These are phyloP conservation scores for Lepisosteus oculatus DNA, from an alignment of 2,113 vertebrate species.

Conservation along the genomic window DNA sequence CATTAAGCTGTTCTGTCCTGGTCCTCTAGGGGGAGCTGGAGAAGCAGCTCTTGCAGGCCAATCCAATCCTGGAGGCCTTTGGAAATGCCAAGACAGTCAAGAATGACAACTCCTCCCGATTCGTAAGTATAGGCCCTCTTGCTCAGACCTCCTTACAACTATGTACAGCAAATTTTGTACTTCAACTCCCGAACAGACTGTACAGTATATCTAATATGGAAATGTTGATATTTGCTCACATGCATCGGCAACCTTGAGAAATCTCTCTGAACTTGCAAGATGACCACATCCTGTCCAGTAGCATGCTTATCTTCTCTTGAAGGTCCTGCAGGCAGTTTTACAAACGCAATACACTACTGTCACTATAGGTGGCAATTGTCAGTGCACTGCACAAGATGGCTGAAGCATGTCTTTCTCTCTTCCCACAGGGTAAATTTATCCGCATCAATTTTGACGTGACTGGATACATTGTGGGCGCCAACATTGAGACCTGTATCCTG, in stretches of 20 bases:
- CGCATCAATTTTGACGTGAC: constrained; percentile 83
- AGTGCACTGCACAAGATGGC: too few relatives aligned
- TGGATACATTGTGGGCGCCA: constrained; percentile 79
- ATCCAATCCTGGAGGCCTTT: constrained; percentile 80
- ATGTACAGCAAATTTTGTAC: neutral
- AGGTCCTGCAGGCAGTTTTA: too few relatives aligned
- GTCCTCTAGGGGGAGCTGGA: constrained; percentile 78
- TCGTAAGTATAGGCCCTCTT: constrained; percentile 61
- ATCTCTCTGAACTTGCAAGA: too few relatives aligned
- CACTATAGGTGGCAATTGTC: too few relatives aligned
- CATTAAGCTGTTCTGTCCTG: constrained; percentile 8
- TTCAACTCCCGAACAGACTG: too few relatives aligned
- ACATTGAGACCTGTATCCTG: constrained; percentile 84
- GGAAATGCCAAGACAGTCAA: constrained; percentile 82
- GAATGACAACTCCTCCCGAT: constrained; percentile 81
- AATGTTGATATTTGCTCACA: too few relatives aligned
- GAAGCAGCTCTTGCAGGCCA: constrained; percentile 82
- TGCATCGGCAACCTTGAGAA: too few relatives aligned
- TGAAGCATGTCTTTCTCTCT: constrained; percentile 24
- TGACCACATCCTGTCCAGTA: too few relatives aligned
- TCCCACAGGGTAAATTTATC: constrained; percentile 78
- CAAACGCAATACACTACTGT: too few relatives aligned
- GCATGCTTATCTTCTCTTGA: too few relatives aligned
- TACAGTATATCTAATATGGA: too few relatives aligned
- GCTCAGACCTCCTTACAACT: too few relatives aligned